phyloP scores from a whole-genome alignment of 2,113 vertebrate genomes.

The Oceanodroma tethys region DNA sequence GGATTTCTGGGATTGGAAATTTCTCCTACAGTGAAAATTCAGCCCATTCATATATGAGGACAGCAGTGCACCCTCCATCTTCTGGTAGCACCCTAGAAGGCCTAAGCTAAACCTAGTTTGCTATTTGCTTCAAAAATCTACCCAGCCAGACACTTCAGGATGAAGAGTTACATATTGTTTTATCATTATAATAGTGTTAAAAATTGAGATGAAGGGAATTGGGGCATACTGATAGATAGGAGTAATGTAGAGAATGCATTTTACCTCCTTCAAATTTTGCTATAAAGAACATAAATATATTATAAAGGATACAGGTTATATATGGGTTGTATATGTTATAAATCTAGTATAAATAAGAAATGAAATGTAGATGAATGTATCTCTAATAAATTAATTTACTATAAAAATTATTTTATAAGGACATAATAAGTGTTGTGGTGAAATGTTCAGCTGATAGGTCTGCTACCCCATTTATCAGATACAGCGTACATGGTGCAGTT shows the following conservation, averaged over 20 bases:
- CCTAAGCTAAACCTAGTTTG: neutral
- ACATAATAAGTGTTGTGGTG: neutral
- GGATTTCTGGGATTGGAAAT: conserved; percentile 8
- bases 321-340: neutral
- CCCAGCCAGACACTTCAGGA: neutral
- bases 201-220: neutral
- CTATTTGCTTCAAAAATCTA: neutral
- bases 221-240: neutral
- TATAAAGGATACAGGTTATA: neutral
- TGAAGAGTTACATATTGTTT: neutral
- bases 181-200: neutral
- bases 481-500: neutral
- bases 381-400: neutral
- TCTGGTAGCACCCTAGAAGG: neutral
- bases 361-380: neutral
- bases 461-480: neutral
- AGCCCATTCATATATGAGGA: neutral
- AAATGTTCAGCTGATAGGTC: neutral
- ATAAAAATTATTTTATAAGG: neutral
- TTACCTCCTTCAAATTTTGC: neutral
- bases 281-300: neutral
- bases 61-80: neutral
- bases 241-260: neutral
- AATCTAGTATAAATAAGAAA: neutral
- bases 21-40: neutral